These are phyloP conservation scores for Tachuris rubrigastra DNA, from an alignment of 2,113 vertebrate species.

Conservation along the genomic window DNA sequence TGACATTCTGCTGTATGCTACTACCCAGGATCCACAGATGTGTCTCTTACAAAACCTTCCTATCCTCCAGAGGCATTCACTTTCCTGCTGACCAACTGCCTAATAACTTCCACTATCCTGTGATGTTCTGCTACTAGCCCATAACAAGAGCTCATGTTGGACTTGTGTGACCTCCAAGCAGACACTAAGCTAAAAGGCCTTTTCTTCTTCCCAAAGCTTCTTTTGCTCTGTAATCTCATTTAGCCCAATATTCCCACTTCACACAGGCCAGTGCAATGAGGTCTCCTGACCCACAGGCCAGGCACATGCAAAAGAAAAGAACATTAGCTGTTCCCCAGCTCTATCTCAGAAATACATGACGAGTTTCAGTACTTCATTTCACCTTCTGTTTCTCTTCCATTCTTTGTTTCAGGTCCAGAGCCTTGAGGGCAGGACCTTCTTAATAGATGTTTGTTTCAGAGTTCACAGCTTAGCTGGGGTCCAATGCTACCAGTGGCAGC, in stretches of 20 bases:
- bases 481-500: not conserved
- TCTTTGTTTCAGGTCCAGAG: not conserved
- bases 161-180: not conserved
- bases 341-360: not conserved
- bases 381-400: not conserved
- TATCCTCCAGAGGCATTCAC: not conserved
- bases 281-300: not conserved
- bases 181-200: not conserved
- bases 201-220: not conserved
- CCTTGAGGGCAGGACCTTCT: not conserved
- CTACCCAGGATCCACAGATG: not conserved
- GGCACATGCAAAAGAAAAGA: not conserved
- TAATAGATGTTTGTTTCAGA: not conserved
- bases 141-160: not conserved
- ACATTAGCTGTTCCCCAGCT: not conserved
- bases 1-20: not conserved
- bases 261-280: not conserved
- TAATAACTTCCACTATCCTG: not conserved
- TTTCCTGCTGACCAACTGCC: not conserved
- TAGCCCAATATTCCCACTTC: not conserved
- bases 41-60: not conserved
- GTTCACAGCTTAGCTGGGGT: not conserved
- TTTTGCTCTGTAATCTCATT: not conserved
- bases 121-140: not conserved
- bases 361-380: not conserved